Evolutionary conservation across 2,888 invertebrate genomes (phyloP).

Genomic region (Spodoptera littoralis): DNA sequence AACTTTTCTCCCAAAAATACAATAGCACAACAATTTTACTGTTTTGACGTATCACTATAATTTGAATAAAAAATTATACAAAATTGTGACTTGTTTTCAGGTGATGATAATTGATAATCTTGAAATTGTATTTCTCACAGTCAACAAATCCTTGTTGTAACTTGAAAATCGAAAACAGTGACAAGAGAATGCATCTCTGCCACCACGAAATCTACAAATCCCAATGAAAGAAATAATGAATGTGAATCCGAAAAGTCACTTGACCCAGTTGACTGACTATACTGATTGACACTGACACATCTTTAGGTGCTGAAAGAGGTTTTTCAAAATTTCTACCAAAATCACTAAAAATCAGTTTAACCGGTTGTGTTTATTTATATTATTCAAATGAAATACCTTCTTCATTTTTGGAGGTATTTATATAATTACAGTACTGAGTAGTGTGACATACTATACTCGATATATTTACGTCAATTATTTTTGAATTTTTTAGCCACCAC

Average conservation of each 20-base stretch:
- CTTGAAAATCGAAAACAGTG: slow-evolving; percentile 36
- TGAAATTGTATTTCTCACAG: slow-evolving; percentile 10
- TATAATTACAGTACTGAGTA: neutral
- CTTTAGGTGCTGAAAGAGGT: neutral
- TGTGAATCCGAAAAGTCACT: neutral
- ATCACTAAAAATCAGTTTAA: no score
- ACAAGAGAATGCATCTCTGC: slow-evolving; percentile 27
- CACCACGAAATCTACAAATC: slow-evolving; percentile 24
- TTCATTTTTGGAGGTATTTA: neutral
- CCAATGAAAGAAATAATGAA: slow-evolving; percentile 6
- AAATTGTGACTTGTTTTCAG: neutral
- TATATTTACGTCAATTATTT: no score
- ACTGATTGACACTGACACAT: slow-evolving; percentile 1
- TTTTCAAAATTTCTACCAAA: neutral
- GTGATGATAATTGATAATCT: neutral
- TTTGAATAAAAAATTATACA: slow-evolving; percentile 7
- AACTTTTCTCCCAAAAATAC: slow-evolving; percentile 19
- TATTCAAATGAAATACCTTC: neutral
- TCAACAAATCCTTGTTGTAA: slow-evolving; percentile 13
- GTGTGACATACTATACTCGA: no score
- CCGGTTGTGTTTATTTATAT: no score
- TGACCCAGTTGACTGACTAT: neutral
- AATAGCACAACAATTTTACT: slow-evolving; percentile 32
- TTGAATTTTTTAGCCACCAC: no score
- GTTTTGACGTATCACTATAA: slow-evolving; percentile 5